phyloP scores from a whole-genome alignment of 2,797 vertebrate genomes.

The Xenopus petersii region DNA sequence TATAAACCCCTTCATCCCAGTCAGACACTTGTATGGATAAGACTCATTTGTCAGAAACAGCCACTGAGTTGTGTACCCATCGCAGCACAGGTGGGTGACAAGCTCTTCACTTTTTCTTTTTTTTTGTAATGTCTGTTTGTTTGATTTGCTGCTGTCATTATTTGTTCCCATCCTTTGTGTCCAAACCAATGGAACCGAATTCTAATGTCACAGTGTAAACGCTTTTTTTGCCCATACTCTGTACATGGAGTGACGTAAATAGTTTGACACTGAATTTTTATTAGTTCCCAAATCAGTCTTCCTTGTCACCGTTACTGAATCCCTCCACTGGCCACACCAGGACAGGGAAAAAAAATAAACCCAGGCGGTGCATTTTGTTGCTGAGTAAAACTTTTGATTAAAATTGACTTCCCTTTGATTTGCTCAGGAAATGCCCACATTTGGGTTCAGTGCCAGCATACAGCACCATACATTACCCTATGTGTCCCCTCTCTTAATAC shows the following conservation, averaged over 20 bases:
- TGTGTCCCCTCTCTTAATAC: slow-evolving; percentile 62
- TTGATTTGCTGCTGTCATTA: slow-evolving; percentile 11
- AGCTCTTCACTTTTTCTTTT: slow-evolving; percentile 22
- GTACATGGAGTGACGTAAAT: slow-evolving; percentile 71
- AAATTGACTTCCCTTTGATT: slow-evolving; percentile 84
- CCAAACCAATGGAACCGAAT: not conserved
- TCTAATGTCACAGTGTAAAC: slow-evolving; percentile 34
- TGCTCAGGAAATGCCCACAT: slow-evolving; percentile 81
- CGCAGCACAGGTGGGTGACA: slow-evolving; percentile 64
- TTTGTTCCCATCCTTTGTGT: not conserved
- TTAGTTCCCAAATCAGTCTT: slow-evolving; percentile 81
- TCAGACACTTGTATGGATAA: slow-evolving; percentile 45
- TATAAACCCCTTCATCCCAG: slow-evolving; percentile 7
- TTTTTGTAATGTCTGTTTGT: slow-evolving; percentile 21
- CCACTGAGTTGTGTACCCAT: slow-evolving; percentile 55
- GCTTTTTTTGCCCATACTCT: slow-evolving; percentile 58
- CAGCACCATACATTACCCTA: slow-evolving; percentile 81
- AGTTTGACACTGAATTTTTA: slow-evolving; percentile 76
- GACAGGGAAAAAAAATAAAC: slow-evolving; percentile 65
- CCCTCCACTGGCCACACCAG: slow-evolving; percentile 75
- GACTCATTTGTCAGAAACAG: slow-evolving; percentile 57
- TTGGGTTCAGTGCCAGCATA: slow-evolving; percentile 84
- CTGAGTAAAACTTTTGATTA: slow-evolving; percentile 77
- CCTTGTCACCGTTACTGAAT: slow-evolving; percentile 82
- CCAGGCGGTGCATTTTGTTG: slow-evolving; percentile 77